phyloP scores from a whole-genome alignment of 1,140 invertebrate genomes.

The Heterodera carotae region DNA sequence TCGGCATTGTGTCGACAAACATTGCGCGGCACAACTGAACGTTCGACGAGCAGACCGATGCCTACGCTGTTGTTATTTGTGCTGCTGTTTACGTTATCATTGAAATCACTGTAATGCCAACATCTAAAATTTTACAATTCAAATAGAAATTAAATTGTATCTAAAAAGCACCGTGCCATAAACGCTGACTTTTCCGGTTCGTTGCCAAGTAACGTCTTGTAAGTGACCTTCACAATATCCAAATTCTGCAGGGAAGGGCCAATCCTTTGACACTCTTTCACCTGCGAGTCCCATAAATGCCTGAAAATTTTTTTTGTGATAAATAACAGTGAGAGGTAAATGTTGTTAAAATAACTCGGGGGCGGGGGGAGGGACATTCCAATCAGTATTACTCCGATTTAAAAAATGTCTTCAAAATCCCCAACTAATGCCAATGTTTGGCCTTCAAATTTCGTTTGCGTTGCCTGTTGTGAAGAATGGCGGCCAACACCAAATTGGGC shows the following conservation, averaged over 20 bases:
- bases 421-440: no score
- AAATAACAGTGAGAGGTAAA: no score
- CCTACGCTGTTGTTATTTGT: no score
- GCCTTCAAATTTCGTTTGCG: no score
- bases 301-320: not conserved
- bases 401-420: no score
- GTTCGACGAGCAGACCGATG: conserved; percentile 13
- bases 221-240: conserved; percentile 13
- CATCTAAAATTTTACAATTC: not conserved
- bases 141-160: no score
- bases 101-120: conserved; percentile 23
- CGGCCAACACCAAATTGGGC: conserved; percentile 17
- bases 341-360: no score
- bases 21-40: conserved; percentile 9
- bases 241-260: conserved; percentile 19
- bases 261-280: conserved; percentile 17
- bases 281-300: conserved; percentile 21
- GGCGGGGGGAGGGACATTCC: no score
- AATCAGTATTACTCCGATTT: no score
- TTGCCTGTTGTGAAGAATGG: conserved; percentile 19
- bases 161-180: conserved; percentile 15
- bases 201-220: conserved; percentile 6
- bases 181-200: conserved; percentile 1
- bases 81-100: not conserved
- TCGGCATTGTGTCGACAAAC: not conserved